Percentiles rank a stretch among this genome's conserved stretches.
Conservation (phyloP, 2,888 invertebrate species). For the Tolmerus cingulatus region DNA sequence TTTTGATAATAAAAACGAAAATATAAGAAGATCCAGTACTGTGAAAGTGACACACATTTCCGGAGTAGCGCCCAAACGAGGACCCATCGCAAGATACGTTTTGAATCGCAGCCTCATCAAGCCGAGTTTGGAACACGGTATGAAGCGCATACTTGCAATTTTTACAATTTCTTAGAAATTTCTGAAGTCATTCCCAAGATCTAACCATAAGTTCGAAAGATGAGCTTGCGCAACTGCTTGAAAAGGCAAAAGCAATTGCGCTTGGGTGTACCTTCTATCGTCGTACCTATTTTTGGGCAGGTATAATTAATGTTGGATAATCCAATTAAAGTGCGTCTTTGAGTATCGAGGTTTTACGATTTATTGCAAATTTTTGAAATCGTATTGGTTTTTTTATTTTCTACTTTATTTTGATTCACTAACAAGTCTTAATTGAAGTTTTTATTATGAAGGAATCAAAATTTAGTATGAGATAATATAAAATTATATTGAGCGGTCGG, state of each 20-base stretch:
- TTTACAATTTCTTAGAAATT: background rate
- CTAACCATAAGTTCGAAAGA: background rate
- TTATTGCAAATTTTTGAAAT: background rate
- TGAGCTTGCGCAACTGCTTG: background rate
- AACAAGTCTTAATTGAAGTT: background rate
- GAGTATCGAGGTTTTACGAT: background rate
- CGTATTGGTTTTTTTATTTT: background rate
- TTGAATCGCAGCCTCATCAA: background rate
- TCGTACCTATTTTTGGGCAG: background rate
- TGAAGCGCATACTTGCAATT: background rate
- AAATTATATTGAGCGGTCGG: too few species aligned
- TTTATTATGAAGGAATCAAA: background rate
- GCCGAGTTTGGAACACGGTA: background rate
- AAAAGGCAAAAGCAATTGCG: background rate
- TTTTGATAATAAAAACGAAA: background rate
- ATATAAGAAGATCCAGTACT: background rate
- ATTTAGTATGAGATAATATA: too few species aligned
- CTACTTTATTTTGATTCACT: background rate
- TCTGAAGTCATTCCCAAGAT: background rate
- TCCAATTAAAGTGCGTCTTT: background rate
- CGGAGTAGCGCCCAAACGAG: background rate
- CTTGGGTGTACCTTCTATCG: background rate
- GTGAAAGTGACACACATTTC: slow-evolving; percentile 38
- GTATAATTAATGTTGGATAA: background rate
- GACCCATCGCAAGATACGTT: background rate